Conservation (phyloP, 2,888 invertebrate genomes). For the Eupithecia inturbata region DNA sequence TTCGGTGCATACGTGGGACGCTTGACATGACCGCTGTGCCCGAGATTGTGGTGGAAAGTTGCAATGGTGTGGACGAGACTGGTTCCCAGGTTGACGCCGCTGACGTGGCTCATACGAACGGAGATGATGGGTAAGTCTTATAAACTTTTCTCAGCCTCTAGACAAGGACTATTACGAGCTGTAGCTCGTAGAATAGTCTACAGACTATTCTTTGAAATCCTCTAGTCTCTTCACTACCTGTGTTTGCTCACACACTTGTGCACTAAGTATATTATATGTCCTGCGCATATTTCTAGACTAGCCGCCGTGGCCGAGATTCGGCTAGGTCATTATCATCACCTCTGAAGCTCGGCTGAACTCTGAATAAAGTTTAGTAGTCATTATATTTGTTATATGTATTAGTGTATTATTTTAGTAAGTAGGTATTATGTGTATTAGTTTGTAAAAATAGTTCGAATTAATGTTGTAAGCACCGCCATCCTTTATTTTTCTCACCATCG, state of each 20-base stretch:
- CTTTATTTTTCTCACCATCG: too few species aligned
- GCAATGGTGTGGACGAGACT: conserved; percentile 71
- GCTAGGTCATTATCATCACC: background rate
- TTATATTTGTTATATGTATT: too few species aligned
- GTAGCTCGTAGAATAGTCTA: too few species aligned
- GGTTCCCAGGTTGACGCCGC: conserved; percentile 52
- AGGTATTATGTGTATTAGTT: too few species aligned
- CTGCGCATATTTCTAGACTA: background rate
- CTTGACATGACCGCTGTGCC: conserved; percentile 70
- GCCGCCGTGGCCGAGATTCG: background rate
- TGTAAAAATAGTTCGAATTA: too few species aligned
- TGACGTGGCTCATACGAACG: conserved; percentile 60
- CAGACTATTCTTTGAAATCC: background rate
- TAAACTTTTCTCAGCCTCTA: background rate
- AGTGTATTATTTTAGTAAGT: too few species aligned
- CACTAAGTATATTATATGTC: background rate
- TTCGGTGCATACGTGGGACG: conserved; percentile 49
- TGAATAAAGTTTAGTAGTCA: too few species aligned
- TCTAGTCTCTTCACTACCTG: background rate
- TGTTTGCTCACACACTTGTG: background rate
- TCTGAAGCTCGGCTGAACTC: too few species aligned
- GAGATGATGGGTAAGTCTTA: conserved; percentile 70
- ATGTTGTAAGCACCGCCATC: too few species aligned
- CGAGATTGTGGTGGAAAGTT: conserved; percentile 71
- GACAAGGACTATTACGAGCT: background rate